A percentile compares a stretch with the other conserved stretches of the same genome.
These are phyloP conservation scores for Coturnix japonica DNA, from an alignment of 2,113 vertebrate species.

Conservation along the genomic window DNA sequence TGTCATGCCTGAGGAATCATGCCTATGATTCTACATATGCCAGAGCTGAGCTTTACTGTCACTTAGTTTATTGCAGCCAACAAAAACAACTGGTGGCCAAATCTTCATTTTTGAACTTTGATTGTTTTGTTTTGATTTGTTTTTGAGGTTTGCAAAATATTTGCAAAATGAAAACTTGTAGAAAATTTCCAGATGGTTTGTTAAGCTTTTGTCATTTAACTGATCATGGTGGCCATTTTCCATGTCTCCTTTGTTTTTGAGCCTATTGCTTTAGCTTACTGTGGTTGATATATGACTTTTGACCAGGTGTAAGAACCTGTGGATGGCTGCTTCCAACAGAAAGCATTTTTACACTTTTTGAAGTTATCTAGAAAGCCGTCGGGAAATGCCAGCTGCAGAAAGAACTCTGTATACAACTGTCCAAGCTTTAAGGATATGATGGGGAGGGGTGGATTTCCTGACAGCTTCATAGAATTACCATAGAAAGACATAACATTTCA, in stretches of 20 bases:
- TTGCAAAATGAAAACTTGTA: neutral
- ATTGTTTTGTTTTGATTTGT: neutral
- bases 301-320: slow-evolving; percentile 1
- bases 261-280: neutral
- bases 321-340: neutral
- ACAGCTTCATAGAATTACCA: fast-evolving
- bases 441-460: neutral
- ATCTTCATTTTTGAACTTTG: neutral
- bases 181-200: neutral
- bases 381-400: neutral
- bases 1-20: neutral
- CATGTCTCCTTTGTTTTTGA: neutral
- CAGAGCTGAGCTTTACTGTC: neutral
- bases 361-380: neutral
- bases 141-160: slow-evolving; percentile 7
- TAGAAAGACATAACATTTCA: neutral
- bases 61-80: neutral
- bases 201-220: neutral
- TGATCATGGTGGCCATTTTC: neutral
- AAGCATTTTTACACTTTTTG: neutral
- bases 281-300: neutral
- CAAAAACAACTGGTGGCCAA: neutral
- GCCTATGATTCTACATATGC: too few relatives aligned
- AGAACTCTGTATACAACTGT: neutral
- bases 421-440: neutral